Evolutionary conservation across 1,140 invertebrate species (phyloP).

Genomic region (Mamestra configurata): DNA sequence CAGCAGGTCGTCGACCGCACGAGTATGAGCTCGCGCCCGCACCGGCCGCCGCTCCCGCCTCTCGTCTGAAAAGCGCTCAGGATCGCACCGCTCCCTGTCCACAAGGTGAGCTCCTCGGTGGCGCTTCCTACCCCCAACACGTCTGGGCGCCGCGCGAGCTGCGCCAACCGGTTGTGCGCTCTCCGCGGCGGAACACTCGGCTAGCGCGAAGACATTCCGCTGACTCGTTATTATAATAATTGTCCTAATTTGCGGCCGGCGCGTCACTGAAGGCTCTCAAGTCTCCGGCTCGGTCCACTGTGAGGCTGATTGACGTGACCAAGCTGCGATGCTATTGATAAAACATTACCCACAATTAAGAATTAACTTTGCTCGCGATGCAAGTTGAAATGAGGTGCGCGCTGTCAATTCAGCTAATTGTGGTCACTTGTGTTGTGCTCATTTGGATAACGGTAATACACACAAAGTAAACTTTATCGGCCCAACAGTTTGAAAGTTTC

Average conservation of each 20-base stretch:
- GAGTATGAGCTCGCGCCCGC: conserved; percentile 76
- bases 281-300: not conserved
- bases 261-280: not conserved
- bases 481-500: not conserved
- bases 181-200: not conserved
- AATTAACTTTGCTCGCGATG: not conserved
- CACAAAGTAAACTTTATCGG: not conserved
- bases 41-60: conserved; percentile 55
- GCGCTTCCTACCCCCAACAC: conserved; percentile 26
- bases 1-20: conserved; percentile 79
- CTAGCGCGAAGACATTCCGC: not conserved
- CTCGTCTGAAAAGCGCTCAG: conserved; percentile 70
- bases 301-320: not conserved
- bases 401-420: conserved; percentile 18
- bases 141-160: conserved; percentile 18
- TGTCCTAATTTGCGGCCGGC: conserved; percentile 20
- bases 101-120: conserved; percentile 71
- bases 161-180: conserved; percentile 29
- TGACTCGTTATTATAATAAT: conserved; percentile 3
- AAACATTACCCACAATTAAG: conserved; percentile 24
- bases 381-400: not conserved
- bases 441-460: conserved; percentile 7
- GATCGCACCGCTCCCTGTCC: conserved; percentile 2
- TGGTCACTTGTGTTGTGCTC: conserved; percentile 37
- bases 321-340: conserved; percentile 17